Base-by-base conservation (phyloP, 2,797 vertebrate species). In the Hapalemur alaotrensis region DNA sequence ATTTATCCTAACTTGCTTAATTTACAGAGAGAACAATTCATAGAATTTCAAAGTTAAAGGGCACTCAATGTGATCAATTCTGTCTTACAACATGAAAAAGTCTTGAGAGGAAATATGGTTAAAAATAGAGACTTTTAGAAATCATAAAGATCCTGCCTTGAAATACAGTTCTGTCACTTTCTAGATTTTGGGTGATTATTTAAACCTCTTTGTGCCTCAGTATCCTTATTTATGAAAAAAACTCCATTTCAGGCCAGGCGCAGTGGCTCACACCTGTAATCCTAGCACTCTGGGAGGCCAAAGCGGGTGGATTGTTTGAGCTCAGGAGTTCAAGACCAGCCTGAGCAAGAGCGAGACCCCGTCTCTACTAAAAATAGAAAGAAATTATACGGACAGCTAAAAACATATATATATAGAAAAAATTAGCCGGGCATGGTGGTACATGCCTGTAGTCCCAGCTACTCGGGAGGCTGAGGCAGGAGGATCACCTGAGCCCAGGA, bases 21-120 rank as follows among this genome's bases (percentile, higher is more conserved):
- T 92, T 93, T 84, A 73, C 2, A 54, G 23, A 89, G n/a, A 88
- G 30, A 95, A 85, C 25, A 92, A 87, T 76, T 95, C 65, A 97
- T 20, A 94, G 20, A 94, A 96, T 85, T 89, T 91, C 84, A 89
- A 93, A 75, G 46, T 11, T 89, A 12, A 90, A 90, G 48, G 15
- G n/a, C 41, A 87, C 32, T 96, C 84, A 89, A 20, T 54, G 35
- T 86, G 28, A 95, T 61, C 41, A 46, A 67, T 75, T 94, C 15
- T 85, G 28, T 25, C 35, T 79, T 73, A 92, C 3, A 52, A 86
- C 38, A 94, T 82, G 59, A 90, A 93, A 61, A 91, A 22, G 20
- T 78, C 48, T 75, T 81, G 22, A 89, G 14, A 96, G n/a, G 54
- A 89, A 92, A 86, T 67, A 54, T 10, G 6, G 25, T 69, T 93